Evolutionary conservation across 2,113 vertebrate species (phyloP).

Genomic region (Panurus biarmicus): DNA sequence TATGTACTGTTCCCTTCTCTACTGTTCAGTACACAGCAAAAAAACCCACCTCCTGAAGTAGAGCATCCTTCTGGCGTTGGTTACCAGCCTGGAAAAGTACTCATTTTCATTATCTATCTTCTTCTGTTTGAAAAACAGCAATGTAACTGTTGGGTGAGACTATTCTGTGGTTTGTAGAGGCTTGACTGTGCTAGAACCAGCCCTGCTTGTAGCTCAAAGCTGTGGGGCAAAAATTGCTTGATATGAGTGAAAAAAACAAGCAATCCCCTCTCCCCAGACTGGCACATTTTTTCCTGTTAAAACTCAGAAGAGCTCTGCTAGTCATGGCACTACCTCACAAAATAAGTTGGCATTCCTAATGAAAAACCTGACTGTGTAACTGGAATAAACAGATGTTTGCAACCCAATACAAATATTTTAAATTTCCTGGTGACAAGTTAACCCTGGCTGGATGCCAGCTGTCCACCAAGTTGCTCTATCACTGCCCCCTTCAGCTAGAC

Average conservation of each 20-base stretch:
- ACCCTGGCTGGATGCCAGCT: background rate
- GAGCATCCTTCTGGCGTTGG: background rate
- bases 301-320: background rate
- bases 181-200: background rate
- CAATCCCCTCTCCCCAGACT: background rate
- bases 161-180: background rate
- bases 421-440: background rate
- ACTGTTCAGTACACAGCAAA: background rate
- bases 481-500: background rate
- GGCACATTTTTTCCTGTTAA: background rate
- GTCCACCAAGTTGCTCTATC: background rate
- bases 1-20: background rate
- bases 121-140: background rate
- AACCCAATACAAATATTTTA: background rate
- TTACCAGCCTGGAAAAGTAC: background rate
- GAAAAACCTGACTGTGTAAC: background rate
- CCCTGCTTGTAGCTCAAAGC: background rate
- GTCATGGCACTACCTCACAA: background rate
- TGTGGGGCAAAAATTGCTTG: background rate
- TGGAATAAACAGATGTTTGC: background rate
- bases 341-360: background rate
- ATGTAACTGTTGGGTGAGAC: background rate
- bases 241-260: background rate
- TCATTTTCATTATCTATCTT: background rate
- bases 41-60: background rate